Evolutionary conservation across 2,797 vertebrate genomes (phyloP).

Genomic region (Tapera naevia): DNA sequence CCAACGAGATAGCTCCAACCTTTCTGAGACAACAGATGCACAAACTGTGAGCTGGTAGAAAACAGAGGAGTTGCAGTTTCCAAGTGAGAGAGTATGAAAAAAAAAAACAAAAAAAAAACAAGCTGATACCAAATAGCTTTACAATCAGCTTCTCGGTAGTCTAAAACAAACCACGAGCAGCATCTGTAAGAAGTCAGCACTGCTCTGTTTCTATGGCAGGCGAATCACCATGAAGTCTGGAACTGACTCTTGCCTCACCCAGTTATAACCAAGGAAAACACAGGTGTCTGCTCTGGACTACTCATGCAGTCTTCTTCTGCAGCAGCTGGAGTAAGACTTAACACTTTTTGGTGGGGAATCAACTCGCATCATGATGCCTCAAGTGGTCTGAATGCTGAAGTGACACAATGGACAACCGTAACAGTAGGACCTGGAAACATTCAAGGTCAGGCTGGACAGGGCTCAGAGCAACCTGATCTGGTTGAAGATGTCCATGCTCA

Average conservation of each 20-base stretch:
- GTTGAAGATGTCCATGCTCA: too few relatives aligned
- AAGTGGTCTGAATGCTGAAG: not conserved
- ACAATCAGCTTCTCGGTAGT: not conserved
- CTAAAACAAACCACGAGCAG: not conserved
- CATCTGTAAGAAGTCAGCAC: not conserved
- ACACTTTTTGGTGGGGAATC: not conserved
- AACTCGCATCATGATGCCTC: not conserved
- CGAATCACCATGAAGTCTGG: not conserved
- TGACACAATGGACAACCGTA: accelerated
- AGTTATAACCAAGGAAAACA: not conserved
- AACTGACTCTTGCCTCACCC: not conserved
- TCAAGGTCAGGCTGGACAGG: not conserved
- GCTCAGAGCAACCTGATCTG: not conserved
- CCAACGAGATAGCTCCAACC: not conserved
- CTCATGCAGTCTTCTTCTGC: not conserved
- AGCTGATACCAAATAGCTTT: not conserved
- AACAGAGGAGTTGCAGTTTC: not conserved
- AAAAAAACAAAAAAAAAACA: not conserved
- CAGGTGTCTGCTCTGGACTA: not conserved
- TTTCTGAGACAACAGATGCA: not conserved
- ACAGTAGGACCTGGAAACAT: not conserved
- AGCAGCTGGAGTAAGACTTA: not conserved
- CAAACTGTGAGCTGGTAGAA: not conserved
- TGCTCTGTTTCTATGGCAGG: not conserved
- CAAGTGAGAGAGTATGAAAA: not conserved